Conservation (phyloP, 2,888 invertebrate genomes). For the Heteromurus nitidus region DNA sequence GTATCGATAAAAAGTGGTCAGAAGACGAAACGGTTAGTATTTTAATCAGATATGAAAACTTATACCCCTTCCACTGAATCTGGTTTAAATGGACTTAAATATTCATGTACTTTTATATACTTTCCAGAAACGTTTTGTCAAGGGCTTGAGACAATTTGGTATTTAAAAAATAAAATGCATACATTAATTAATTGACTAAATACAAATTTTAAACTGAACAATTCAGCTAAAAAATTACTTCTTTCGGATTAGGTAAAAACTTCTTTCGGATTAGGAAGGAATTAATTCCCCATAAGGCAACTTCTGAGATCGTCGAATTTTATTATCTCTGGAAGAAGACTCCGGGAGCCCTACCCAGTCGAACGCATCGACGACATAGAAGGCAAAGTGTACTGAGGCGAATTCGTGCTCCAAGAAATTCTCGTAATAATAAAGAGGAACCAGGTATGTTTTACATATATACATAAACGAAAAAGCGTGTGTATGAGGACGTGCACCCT, state of each 20-base stretch:
- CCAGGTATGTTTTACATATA: too few relatives aligned
- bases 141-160: conserved; percentile 95
- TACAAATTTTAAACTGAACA: too few relatives aligned
- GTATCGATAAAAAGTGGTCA: conserved; percentile 98
- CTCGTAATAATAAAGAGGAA: conserved; percentile 81
- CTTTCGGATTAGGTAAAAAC: too few relatives aligned
- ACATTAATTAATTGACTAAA: too few relatives aligned
- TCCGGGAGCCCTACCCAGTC: conserved; percentile 96
- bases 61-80: too few relatives aligned
- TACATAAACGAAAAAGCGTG: too few relatives aligned
- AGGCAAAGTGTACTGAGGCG: conserved; percentile 90
- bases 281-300: conserved; percentile 96
- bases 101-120: too few relatives aligned
- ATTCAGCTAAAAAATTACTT: too few relatives aligned
- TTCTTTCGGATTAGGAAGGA: conserved; percentile 98
- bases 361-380: conserved; percentile 90
- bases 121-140: conserved; percentile 94
- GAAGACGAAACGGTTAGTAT: conserved; percentile 90
- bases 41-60: too few relatives aligned
- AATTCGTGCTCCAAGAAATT: conserved; percentile 91
- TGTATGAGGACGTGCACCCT: too few relatives aligned
- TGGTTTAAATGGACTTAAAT: too few relatives aligned
- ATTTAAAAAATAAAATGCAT: too few relatives aligned
- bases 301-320: conserved; percentile 97
- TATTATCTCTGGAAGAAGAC: conserved; percentile 99